These are phyloP conservation scores for Cephus sareptanus DNA, from an alignment of 2,888 invertebrate species.

Conservation along the genomic window DNA sequence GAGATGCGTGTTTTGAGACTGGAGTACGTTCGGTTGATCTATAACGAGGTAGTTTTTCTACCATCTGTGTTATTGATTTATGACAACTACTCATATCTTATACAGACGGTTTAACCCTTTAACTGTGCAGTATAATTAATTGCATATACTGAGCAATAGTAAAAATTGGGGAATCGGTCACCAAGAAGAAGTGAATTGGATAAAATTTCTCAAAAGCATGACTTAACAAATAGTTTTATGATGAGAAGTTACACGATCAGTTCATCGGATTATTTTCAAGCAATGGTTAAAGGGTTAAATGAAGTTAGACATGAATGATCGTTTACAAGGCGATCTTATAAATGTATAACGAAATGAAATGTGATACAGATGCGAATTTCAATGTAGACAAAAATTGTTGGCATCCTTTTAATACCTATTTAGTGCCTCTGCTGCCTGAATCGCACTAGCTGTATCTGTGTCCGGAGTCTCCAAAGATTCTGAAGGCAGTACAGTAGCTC, in stretches of 20 bases:
- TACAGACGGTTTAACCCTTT: slow-evolving; percentile 19
- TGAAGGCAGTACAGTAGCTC: slow-evolving; percentile 63
- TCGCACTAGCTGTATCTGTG: slow-evolving; percentile 72
- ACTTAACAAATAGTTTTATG: not conserved
- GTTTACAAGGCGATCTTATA: not conserved
- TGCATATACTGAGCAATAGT: not conserved
- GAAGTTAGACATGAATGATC: slow-evolving; percentile 11
- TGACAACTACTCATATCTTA: not conserved
- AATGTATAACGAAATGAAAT: not conserved
- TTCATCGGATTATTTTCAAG: slow-evolving; percentile 10
- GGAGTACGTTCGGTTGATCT: slow-evolving; percentile 60
- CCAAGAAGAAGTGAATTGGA: not conserved
- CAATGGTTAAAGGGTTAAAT: slow-evolving; percentile 20
- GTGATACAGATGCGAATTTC: not conserved
- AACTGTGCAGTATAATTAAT: not conserved
- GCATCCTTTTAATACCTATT: slow-evolving; percentile 66
- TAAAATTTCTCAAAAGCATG: not conserved
- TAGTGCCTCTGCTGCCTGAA: slow-evolving; percentile 77
- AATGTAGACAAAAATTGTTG: not conserved
- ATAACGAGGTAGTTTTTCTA: slow-evolving; percentile 17
- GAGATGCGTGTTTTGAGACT: slow-evolving; percentile 52
- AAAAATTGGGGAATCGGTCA: not conserved
- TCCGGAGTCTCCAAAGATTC: slow-evolving; percentile 71
- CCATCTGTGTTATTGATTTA: slow-evolving; percentile 9
- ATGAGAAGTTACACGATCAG: not conserved